Base-by-base conservation (phyloP, 2,113 vertebrate genomes). In the Triplophysa dalaica region DNA sequence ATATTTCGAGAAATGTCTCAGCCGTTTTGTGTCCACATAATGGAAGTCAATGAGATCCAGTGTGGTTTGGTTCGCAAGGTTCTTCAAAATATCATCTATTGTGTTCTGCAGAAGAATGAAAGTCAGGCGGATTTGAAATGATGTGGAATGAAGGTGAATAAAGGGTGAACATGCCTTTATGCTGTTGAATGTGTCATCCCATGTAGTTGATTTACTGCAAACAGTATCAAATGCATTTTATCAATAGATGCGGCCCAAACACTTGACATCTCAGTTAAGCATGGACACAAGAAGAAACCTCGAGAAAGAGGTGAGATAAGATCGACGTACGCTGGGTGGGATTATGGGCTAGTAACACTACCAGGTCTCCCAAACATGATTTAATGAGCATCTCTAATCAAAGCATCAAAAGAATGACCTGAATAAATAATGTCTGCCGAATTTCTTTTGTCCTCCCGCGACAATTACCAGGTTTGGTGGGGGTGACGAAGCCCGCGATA, bases 361-460 rank as follows among this genome's bases (percentile, higher is more conserved):
- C 75, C 79, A 73, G 41, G 45, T 33, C 54, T 33, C 67, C 61
- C 4, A 13, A 77, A 64, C 12, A 80, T 14, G 52, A 83, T 80
- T 79, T 33, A 56, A 64, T 70, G 64, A 69, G 22, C 16, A 12
- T 11, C 56, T 72, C 45, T 75, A 81, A 72, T 76, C 22, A 74
- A 50, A 63, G 17, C 13, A 43, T 48, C 54, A 76, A 73, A 70
- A 69, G 80, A 60, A 56, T 58, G 60, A 65, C 16, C 74, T 79
- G 54, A 74, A 83, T 79, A 83, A 81, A 17, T 74, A 74, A 72
- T 75, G 77, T 75, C 33, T 56, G 75, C 79, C 80, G 81, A 72
- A 80, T 81, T 73, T 83, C 66, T 63, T 85, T 82, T 83, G 77
- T 87, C 79, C 45, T 62, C 11, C 50, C 16, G 68, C 65, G 77